These are phyloP conservation scores for Mercenaria mercenaria DNA, from an alignment of 1,140 invertebrate species.

Conservation along the genomic window DNA sequence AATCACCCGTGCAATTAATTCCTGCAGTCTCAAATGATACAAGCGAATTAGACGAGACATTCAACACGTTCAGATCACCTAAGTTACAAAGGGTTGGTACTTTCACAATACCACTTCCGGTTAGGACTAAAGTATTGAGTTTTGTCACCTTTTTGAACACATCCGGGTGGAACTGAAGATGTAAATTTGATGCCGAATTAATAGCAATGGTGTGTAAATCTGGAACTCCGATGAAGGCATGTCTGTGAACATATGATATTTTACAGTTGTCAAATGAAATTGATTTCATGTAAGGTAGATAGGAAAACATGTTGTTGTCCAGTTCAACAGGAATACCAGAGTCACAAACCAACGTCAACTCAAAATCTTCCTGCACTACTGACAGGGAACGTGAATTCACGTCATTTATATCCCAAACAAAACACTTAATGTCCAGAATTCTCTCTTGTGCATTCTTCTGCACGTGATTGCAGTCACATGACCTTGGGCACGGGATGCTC, in stretches of 20 bases:
- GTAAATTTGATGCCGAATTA: conserved; percentile 30
- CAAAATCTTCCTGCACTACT: conserved; percentile 5
- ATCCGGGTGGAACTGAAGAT: conserved; percentile 33
- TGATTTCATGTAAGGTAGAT: neutral
- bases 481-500: conserved; percentile 14
- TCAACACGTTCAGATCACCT: conserved; percentile 15
- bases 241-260: conserved; percentile 38
- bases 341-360: conserved; percentile 14
- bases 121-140: conserved; percentile 29
- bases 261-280: conserved; percentile 38
- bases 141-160: neutral
- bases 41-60: conserved; percentile 49
- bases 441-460: neutral
- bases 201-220: neutral
- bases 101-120: conserved; percentile 25
- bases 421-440: conserved; percentile 38
- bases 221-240: conserved; percentile 1
- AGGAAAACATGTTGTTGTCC: conserved; percentile 4
- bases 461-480: conserved; percentile 50
- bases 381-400: conserved; percentile 4
- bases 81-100: conserved; percentile 45
- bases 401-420: conserved; percentile 41
- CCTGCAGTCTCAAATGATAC: conserved; percentile 27
- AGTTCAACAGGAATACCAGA: conserved; percentile 24
- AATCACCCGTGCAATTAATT: neutral